phyloP scores from a whole-genome alignment of 2,113 vertebrate species.

The Atlantisia rogersi region DNA sequence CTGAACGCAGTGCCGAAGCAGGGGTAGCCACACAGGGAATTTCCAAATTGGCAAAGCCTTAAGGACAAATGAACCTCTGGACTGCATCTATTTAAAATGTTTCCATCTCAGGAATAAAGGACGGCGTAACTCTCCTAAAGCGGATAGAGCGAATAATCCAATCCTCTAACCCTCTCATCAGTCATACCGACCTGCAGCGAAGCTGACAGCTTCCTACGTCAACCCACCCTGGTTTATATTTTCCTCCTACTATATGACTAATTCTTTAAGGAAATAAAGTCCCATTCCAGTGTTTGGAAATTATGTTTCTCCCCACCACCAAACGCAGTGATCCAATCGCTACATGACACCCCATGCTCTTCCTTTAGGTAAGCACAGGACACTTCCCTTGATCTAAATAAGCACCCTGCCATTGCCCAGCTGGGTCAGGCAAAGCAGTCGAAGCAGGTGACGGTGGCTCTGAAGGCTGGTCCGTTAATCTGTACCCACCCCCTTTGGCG shows the following conservation, averaged over 20 bases:
- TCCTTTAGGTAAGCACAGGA: background rate
- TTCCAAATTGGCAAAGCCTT: background rate
- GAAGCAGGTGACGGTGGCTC: rapidly evolving
- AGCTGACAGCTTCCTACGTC: conserved; percentile 46
- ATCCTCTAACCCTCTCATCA: conserved; percentile 78
- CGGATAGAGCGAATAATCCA: conserved; percentile 76
- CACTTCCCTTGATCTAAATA: background rate
- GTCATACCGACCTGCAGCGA: conserved; percentile 59
- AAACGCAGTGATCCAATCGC: background rate
- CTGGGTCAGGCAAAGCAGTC: background rate
- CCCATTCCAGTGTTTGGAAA: background rate
- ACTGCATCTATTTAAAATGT: conserved; percentile 16
- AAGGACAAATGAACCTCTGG: background rate
- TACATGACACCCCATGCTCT: rapidly evolving
- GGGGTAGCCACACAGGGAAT: background rate
- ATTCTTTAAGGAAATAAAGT: background rate
- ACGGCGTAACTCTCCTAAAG: conserved; percentile 53
- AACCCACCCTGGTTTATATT: conserved; percentile 2
- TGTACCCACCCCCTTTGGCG: background rate
- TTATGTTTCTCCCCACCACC: background rate
- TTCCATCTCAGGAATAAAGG: conserved; percentile 15
- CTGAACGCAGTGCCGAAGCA: background rate
- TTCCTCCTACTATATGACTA: background rate
- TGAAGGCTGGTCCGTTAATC: background rate
- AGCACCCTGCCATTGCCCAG: background rate